Percentiles rank a stretch among this genome's conserved stretches.
Evolutionary conservation across 2,113 vertebrate species (phyloP).

Genomic region (Chauna torquata): DNA sequence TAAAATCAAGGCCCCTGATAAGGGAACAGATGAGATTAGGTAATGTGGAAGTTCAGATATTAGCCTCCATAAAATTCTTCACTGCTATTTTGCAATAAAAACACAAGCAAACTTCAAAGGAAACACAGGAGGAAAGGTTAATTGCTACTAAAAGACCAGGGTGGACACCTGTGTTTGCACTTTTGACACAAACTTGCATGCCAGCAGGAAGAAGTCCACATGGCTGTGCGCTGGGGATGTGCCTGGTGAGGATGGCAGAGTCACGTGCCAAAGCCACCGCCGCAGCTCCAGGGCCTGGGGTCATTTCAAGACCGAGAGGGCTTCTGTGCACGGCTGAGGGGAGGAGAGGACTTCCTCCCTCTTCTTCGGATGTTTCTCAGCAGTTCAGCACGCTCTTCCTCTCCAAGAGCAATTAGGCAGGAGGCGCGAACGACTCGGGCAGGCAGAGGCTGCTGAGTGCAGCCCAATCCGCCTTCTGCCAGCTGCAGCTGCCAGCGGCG

Average conservation of each 20-base stretch:
- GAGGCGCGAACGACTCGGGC: not conserved
- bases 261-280: slow-evolving; percentile 28
- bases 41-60: slow-evolving; percentile 79
- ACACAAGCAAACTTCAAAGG: slow-evolving; percentile 83
- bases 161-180: slow-evolving; percentile 80
- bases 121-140: slow-evolving; percentile 85
- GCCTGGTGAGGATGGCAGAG: not conserved
- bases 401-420: slow-evolving; percentile 51
- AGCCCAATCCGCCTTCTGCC: not conserved
- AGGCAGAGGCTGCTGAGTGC: not conserved
- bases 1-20: slow-evolving; percentile 40
- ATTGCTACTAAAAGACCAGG: slow-evolving; percentile 85
- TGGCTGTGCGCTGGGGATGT: slow-evolving; percentile 64
- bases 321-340: not conserved
- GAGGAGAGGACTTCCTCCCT: slow-evolving; percentile 69
- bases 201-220: slow-evolving; percentile 80
- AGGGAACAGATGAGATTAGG: slow-evolving; percentile 73
- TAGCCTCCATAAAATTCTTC: slow-evolving; percentile 81
- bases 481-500: not conserved
- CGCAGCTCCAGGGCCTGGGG: not conserved
- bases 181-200: slow-evolving; percentile 74
- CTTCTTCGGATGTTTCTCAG: slow-evolving; percentile 8
- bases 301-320: not conserved
- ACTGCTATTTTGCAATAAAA: slow-evolving; percentile 81
- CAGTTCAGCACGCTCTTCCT: slow-evolving; percentile 50